Percentiles rank a stretch among this genome's conserved stretches.
These are phyloP conservation scores for Thaumatotibia leucotreta DNA, from an alignment of 1,140 invertebrate genomes.

Conservation along the genomic window DNA sequence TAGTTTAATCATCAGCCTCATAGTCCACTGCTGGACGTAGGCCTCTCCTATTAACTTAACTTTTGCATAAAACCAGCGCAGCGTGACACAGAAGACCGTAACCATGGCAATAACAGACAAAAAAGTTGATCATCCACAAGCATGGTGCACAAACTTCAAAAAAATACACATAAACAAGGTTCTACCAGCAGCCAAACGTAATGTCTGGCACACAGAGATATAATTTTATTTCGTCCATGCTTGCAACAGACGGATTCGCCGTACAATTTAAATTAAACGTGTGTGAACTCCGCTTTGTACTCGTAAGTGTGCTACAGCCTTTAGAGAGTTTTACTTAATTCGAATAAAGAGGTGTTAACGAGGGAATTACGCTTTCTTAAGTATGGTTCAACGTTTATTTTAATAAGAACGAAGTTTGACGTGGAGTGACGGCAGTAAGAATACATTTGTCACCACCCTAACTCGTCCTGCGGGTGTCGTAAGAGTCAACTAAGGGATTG, in stretches of 20 bases:
- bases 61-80: no score
- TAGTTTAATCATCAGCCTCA: no score
- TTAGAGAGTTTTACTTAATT: not conserved
- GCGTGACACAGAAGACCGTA: no score
- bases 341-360: not conserved
- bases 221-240: not conserved
- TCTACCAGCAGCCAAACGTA: not conserved
- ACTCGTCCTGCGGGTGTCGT: no score
- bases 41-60: no score
- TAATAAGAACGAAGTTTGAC: no score
- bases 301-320: not conserved
- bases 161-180: not conserved
- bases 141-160: not conserved
- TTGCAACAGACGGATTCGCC: not conserved
- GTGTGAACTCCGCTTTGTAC: not conserved
- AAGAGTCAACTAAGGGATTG: no score
- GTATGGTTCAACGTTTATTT: not conserved
- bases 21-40: no score
- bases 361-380: not conserved
- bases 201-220: not conserved
- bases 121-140: no score
- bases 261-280: slow-evolving; percentile 9
- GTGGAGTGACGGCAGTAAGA: no score
- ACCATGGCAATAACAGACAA: no score
- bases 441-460: no score